Percentiles rank a stretch among this genome's conserved stretches.
Evolutionary conservation across 2,888 invertebrate species (phyloP).

Genomic region (Tachina grossa): DNA sequence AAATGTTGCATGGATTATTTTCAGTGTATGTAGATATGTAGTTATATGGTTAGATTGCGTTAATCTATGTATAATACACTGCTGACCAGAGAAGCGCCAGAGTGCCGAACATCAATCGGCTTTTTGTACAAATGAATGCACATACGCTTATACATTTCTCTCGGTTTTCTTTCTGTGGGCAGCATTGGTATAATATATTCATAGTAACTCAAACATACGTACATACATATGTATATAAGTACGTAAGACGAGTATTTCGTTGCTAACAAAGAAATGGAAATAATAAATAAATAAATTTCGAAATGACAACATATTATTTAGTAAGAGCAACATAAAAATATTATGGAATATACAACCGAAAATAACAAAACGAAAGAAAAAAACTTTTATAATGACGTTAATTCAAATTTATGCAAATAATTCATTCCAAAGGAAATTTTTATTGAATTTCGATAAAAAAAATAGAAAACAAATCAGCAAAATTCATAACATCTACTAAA

Average conservation of each 20-base stretch:
- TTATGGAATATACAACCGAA: constrained; percentile 12
- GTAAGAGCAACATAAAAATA: constrained; percentile 11
- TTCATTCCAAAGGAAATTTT: constrained; percentile 9
- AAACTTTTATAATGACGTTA: not conserved
- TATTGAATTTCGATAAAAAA: not conserved
- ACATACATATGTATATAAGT: not conserved
- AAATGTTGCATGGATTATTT: not conserved
- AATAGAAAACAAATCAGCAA: constrained; percentile 18
- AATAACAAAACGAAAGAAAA: constrained; percentile 34
- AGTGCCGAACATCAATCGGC: too few relatives aligned
- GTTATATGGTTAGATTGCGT: not conserved
- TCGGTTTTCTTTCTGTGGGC: too few relatives aligned
- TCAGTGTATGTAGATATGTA: not conserved
- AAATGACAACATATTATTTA: constrained; percentile 52
- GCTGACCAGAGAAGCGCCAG: too few relatives aligned
- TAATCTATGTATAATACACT: not conserved
- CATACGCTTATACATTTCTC: too few relatives aligned
- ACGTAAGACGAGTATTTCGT: not conserved
- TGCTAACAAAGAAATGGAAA: constrained; percentile 13
- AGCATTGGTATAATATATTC: too few relatives aligned
- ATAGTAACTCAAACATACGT: not conserved
- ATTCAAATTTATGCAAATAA: constrained; percentile 47
- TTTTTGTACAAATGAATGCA: too few relatives aligned
- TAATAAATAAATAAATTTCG: constrained; percentile 32
- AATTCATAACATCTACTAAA: constrained; percentile 16